Percentiles rank a stretch among this genome's conserved stretches.
Conservation (phyloP, 1,140 invertebrate genomes). For the Listronotus bonariensis region DNA sequence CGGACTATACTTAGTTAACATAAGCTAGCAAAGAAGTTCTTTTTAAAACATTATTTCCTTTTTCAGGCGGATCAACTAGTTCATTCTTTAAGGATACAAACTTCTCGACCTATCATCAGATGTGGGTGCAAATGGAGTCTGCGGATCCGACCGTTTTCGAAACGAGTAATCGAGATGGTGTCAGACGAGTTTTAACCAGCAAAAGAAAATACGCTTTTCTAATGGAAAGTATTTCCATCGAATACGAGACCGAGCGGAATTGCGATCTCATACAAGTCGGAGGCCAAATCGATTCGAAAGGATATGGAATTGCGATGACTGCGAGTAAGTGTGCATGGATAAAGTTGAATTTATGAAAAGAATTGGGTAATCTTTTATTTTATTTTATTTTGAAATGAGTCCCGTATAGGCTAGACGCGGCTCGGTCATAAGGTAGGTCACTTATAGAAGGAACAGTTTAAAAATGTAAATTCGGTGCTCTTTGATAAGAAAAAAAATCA, state of each 20-base stretch:
- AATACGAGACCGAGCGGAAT: slow-evolving; percentile 75
- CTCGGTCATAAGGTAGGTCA: no score
- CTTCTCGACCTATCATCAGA: slow-evolving; percentile 69
- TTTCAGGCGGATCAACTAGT: slow-evolving; percentile 36
- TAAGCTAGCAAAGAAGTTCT: background rate
- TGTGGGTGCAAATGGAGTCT: slow-evolving; percentile 81
- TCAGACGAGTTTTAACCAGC: slow-evolving; percentile 74
- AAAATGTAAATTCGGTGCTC: no score
- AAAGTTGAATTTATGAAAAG: no score
- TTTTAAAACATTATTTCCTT: slow-evolving; percentile 14
- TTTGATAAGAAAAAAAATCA: no score
- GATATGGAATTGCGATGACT: slow-evolving; percentile 78
- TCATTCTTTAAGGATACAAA: slow-evolving; percentile 63
- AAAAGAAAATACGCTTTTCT: slow-evolving; percentile 77
- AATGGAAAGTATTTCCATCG: slow-evolving; percentile 84
- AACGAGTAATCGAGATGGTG: slow-evolving; percentile 79
- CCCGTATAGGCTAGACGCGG: no score
- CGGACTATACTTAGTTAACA: background rate
- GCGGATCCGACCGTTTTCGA: slow-evolving; percentile 82
- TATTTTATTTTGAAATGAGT: no score
- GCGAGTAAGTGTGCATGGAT: slow-evolving; percentile 64
- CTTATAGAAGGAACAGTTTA: no score
- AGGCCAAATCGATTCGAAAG: slow-evolving; percentile 76
- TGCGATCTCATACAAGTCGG: slow-evolving; percentile 80
- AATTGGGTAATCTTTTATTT: no score